Conservation (phyloP, 2,113 vertebrate genomes). For the Cyanoderma ruficeps region DNA sequence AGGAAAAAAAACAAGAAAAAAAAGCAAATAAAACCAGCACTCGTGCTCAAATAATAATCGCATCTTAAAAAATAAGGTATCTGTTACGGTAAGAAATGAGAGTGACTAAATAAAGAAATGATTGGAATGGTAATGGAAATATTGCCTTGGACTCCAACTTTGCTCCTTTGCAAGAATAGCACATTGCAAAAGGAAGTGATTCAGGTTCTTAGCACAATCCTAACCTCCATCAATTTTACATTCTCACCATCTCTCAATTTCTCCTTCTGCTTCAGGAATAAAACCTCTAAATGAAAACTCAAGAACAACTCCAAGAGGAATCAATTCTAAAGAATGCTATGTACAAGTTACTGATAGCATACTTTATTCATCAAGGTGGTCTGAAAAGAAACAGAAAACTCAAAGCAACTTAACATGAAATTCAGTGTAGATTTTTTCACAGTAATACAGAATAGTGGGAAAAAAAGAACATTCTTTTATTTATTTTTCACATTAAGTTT, state of each 20-base stretch:
- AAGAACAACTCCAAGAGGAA: neutral
- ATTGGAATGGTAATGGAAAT: neutral
- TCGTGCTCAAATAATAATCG: neutral
- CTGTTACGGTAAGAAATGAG: neutral
- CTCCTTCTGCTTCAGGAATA: neutral
- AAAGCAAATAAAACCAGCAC: neutral
- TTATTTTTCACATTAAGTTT: neutral
- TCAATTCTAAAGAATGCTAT: neutral
- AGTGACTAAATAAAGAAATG: neutral
- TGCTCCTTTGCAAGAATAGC: neutral
- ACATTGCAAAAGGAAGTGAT: neutral
- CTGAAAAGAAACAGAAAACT: constrained; percentile 4
- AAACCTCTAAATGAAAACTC: neutral
- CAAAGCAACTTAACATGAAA: neutral
- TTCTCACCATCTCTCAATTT: neutral
- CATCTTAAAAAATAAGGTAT: neutral
- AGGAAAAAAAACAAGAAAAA: neutral
- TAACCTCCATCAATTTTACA: neutral
- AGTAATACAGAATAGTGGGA: neutral
- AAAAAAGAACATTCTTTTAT: neutral
- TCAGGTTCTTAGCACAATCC: neutral
- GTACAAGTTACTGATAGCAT: neutral
- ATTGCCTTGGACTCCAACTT: neutral
- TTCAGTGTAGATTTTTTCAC: neutral
- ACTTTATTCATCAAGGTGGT: neutral